Evolutionary conservation across 2,797 vertebrate species (phyloP), one percentile per base, ranked within the genome.

Genomic region (Channallabes apus): DNA sequence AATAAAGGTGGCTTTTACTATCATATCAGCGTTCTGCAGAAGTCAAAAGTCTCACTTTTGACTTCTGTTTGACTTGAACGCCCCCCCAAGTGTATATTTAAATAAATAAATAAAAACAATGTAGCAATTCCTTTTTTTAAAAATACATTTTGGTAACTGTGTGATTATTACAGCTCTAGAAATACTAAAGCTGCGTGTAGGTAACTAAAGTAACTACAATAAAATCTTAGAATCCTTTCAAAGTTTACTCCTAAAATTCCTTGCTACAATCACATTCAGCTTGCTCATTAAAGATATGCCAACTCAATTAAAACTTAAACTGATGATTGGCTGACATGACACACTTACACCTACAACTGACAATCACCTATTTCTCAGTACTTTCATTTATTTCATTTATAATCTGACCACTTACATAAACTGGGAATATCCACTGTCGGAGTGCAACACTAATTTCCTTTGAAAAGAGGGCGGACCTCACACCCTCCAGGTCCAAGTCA

Each of bases 351-450:
- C 9, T 11, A 51, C 9, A 46, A 8, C 41, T 1, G 41, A 46
- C 7, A 46, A 27, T 4, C 6, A 11, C 8, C n/a, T 3, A 24
- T 78, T 72, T 56, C 17, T 72, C 58, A 38, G 5, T 68, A 67
- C 41, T 29, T 35, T 35, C 11, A 27, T 51, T 61, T 32, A 75
- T 29, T 35, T 35, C 11, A 27, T 51, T 61, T 32, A 75, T 61
- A 68, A 68, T 18, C 24, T 67, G 6, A 51, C 29, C 24, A 96
- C 98, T 97, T 91, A 99, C 98, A 92, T 97, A 98, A 32, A 94
- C 90, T 0, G 96, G 96, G 85, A 97, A 95, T 64, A 96, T 93
- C 88, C 93, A 90, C 35, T 93, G 87, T 15, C 95, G 92, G 17
- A 99, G 94, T 0, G 94, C 93, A 0, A 94, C 91, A 0, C 93